Percentiles rank a stretch among this genome's conserved stretches.
These are phyloP conservation scores for Chromoteleia sp. DNA, from an alignment of 2,888 invertebrate species.

Conservation along the genomic window DNA sequence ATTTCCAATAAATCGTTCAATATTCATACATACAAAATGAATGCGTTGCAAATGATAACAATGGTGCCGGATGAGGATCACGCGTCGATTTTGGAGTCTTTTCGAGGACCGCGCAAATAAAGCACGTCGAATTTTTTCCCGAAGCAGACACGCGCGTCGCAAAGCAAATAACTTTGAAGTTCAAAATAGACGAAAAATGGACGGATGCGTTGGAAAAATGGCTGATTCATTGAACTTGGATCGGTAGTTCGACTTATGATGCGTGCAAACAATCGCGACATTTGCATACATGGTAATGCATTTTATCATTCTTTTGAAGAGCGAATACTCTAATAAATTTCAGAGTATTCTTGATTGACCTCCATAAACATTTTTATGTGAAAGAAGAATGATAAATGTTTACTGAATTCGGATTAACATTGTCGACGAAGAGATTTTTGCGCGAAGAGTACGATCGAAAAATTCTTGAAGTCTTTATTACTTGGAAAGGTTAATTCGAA, in stretches of 20 bases:
- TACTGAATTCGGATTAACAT: too few relatives aligned
- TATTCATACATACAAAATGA: conserved; percentile 20
- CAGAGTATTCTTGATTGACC: too few relatives aligned
- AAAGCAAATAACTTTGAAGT: conserved; percentile 58
- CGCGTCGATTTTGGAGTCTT: conserved; percentile 42
- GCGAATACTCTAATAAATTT: conserved; percentile 1
- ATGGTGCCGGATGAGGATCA: conserved; percentile 36
- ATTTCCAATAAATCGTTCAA: conserved; percentile 3
- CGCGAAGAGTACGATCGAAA: too few relatives aligned
- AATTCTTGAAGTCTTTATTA: too few relatives aligned
- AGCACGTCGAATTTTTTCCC: conserved; percentile 60
- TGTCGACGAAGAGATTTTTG: too few relatives aligned
- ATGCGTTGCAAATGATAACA: conserved; percentile 13
- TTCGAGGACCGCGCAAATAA: conserved; percentile 47
- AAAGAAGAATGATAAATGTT: too few relatives aligned
- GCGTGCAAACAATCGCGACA: conserved; percentile 11
- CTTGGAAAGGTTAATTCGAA: too few relatives aligned
- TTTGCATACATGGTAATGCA: conserved; percentile 30
- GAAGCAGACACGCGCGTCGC: not conserved
- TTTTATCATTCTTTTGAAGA: conserved; percentile 12
- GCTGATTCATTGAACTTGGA: conserved; percentile 75
- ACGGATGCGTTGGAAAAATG: conserved; percentile 70
- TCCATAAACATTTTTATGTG: too few relatives aligned
- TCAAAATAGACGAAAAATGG: conserved; percentile 70
- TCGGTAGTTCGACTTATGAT: conserved; percentile 35